These are phyloP conservation scores for Aplodontia rufa DNA, from an alignment of 2,113 vertebrate species.

Conservation along the genomic window DNA sequence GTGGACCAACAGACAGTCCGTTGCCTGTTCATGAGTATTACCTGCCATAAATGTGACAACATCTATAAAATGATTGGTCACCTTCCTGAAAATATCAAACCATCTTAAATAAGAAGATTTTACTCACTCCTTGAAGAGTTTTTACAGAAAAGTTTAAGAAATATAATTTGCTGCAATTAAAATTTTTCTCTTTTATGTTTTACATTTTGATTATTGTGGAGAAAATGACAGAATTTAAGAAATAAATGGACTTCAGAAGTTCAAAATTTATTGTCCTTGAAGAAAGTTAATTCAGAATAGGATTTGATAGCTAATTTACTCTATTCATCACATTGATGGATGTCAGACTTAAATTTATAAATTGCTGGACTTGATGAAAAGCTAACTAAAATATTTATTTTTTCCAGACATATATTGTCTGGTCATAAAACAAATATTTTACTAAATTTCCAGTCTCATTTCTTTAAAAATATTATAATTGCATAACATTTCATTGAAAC, in stretches of 20 bases:
- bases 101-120: constrained; percentile 61
- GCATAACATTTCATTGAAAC: constrained; percentile 47
- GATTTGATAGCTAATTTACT: constrained; percentile 60
- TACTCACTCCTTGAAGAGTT: constrained; percentile 47
- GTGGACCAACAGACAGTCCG: constrained; percentile 76
- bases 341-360: constrained; percentile 60
- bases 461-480: constrained; percentile 53
- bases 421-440: constrained; percentile 62
- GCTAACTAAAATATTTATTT: constrained; percentile 63
- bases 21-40: constrained; percentile 81
- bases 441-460: constrained; percentile 52
- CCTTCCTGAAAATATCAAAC: constrained; percentile 33
- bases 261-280: constrained; percentile 68
- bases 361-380: constrained; percentile 65
- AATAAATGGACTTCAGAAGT: constrained; percentile 57
- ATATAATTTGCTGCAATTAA: constrained; percentile 56
- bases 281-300: constrained; percentile 53
- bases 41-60: constrained; percentile 27
- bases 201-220: constrained; percentile 53
- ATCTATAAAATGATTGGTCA: constrained; percentile 31
- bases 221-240: constrained; percentile 66
- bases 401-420: constrained; percentile 44
- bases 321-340: constrained; percentile 84
- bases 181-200: constrained; percentile 7
- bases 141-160: constrained; percentile 57